These are phyloP conservation scores for Phenganax marumi DNA, from an alignment of 92 coral and sea anemone species.

Conservation along the genomic window DNA sequence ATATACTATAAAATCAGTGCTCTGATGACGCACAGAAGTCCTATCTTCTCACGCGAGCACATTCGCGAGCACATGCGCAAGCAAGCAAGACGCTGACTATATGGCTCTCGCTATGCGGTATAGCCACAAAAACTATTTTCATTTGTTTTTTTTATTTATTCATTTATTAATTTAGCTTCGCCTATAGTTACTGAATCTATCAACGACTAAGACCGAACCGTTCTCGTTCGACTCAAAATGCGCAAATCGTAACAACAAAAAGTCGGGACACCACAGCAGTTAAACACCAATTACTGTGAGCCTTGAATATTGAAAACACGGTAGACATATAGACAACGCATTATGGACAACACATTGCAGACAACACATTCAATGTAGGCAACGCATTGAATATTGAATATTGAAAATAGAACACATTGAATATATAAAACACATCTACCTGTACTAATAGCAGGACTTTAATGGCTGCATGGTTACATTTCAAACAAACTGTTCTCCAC, in stretches of 20 bases:
- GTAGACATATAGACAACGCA: too few relatives aligned
- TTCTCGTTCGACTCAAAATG: neutral
- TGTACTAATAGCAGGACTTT: slow-evolving; percentile 15
- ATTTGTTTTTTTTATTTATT: too few relatives aligned
- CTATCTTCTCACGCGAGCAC: too few relatives aligned
- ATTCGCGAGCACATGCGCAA: too few relatives aligned
- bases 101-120: too few relatives aligned
- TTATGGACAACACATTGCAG: too few relatives aligned
- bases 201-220: neutral
- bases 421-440: neutral
- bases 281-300: neutral
- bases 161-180: neutral
- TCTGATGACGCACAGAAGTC: too few relatives aligned
- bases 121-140: too few relatives aligned
- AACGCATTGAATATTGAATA: neutral
- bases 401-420: neutral
- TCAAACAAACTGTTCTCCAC: slow-evolving; percentile 4
- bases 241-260: neutral
- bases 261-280: neutral
- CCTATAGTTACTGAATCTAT: neutral
- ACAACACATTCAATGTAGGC: too few relatives aligned
- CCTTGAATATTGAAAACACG: neutral
- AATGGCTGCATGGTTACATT: slow-evolving; percentile 12
- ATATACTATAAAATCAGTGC: too few relatives aligned
- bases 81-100: too few relatives aligned